A percentile compares a stretch with the other conserved stretches of the same genome.
Conservation (phyloP, 2,113 vertebrate species). For the Elanoides forficatus region DNA sequence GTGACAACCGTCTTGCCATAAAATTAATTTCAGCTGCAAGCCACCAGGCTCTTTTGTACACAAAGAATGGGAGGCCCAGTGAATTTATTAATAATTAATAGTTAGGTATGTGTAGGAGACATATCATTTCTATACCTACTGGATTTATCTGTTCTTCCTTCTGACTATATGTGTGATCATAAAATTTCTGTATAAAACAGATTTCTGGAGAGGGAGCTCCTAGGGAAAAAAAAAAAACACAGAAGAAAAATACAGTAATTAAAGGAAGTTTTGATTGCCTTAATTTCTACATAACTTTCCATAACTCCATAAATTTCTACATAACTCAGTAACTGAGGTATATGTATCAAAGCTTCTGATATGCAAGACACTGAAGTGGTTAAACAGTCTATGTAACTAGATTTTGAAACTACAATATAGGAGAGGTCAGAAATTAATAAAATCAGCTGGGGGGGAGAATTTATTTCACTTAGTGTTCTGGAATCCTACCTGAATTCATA, state of each 20-base stretch:
- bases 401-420: background rate
- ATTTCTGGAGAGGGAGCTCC: constrained; percentile 58
- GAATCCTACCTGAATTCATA: background rate
- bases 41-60: background rate
- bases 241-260: background rate
- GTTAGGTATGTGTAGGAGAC: background rate
- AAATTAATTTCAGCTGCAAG: background rate
- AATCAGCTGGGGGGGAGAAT: background rate
- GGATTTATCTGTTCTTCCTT: background rate
- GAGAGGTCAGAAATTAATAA: background rate
- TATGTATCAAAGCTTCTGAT: background rate
- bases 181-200: background rate
- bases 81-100: background rate
- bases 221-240: background rate
- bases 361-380: background rate
- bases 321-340: background rate
- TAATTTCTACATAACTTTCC: background rate
- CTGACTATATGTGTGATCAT: background rate
- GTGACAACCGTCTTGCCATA: background rate
- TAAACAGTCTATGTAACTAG: background rate
- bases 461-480: background rate
- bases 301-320: background rate
- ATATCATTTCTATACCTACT: background rate
- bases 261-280: background rate
- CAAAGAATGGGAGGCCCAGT: background rate